Evolutionary conservation across 1,140 invertebrate genomes (phyloP).

Genomic region (Lasioglossum albipes): DNA sequence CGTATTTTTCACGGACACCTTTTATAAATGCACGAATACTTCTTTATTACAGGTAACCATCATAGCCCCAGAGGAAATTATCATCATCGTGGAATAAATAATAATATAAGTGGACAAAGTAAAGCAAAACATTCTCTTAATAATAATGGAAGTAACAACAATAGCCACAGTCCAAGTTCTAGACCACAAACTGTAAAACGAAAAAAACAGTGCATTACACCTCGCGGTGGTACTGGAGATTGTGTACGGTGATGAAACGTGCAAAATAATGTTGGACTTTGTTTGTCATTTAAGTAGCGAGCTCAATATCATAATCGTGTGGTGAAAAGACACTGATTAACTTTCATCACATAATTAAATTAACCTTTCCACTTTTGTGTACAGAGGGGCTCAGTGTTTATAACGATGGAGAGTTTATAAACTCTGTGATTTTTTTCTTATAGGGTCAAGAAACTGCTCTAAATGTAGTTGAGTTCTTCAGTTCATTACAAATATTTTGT

Average conservation of each 20-base stretch:
- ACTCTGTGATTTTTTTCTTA: conserved; percentile 51
- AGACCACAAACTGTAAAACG: conserved; percentile 72
- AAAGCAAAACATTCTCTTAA: conserved; percentile 74
- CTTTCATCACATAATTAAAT: conserved; percentile 52
- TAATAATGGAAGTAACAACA: conserved; percentile 65
- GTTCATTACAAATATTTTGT: conserved; percentile 43
- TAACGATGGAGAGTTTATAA: conserved; percentile 46
- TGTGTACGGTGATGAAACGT: conserved; percentile 79
- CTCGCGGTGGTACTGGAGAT: conserved; percentile 74
- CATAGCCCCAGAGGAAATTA: conserved; percentile 72
- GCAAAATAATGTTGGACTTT: conserved; percentile 54
- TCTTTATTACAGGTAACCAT: conserved; percentile 69
- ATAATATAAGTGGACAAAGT: conserved; percentile 72
- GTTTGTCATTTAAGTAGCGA: conserved; percentile 61
- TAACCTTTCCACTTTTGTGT: conserved; percentile 50
- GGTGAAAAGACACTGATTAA: conserved; percentile 60
- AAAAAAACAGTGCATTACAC: conserved; percentile 74
- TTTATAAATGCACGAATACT: conserved; percentile 48
- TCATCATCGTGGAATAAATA: conserved; percentile 71
- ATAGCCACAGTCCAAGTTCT: conserved; percentile 72
- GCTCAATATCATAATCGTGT: conserved; percentile 64
- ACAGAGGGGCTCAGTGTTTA: conserved; percentile 54
- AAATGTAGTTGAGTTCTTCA: conserved; percentile 45
- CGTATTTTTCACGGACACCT: conserved; percentile 43
- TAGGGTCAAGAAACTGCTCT: conserved; percentile 37